A percentile compares a stretch with the other conserved stretches of the same genome.
Evolutionary conservation across 53 echinoderm and acorn worm genomes (phyloP).

Genomic region (Luidia sarsii): DNA sequence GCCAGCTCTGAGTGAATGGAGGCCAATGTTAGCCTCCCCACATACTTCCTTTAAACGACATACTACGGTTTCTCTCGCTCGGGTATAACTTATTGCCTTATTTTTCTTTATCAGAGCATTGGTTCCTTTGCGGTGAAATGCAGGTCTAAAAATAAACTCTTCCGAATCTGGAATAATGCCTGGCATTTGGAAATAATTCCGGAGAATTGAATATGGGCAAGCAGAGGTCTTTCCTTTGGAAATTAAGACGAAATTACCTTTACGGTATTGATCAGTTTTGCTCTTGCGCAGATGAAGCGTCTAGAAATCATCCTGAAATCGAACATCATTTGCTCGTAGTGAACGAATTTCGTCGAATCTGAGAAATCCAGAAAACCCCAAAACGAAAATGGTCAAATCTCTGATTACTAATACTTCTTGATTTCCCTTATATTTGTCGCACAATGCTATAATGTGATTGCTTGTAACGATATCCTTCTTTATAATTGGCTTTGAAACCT

Average conservation of each 20-base stretch:
- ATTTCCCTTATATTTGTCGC: too few relatives aligned
- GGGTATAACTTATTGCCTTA: conserved; percentile 10
- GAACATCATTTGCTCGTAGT: conserved; percentile 1
- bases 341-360: conserved; percentile 34
- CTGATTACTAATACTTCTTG: conserved; percentile 21
- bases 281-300: conserved; percentile 8
- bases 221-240: conserved; percentile 1
- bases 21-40: not conserved
- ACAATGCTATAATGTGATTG: not conserved
- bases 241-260: conserved; percentile 19
- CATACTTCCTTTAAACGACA: conserved; percentile 5
- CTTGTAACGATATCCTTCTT: conserved; percentile 21
- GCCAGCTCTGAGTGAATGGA: conserved; percentile 28
- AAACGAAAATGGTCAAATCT: conserved; percentile 34
- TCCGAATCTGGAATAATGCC: not conserved
- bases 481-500: not conserved
- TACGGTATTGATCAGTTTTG: conserved; percentile 46
- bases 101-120: not conserved
- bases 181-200: not conserved
- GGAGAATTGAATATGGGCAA: not conserved
- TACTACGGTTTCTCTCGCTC: not conserved
- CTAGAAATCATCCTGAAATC: not conserved
- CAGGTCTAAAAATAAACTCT: conserved; percentile 17
- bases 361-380: conserved; percentile 37
- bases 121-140: not conserved